Base-by-base conservation (phyloP, 2,113 vertebrate genomes). In the Morone saxatilis region DNA sequence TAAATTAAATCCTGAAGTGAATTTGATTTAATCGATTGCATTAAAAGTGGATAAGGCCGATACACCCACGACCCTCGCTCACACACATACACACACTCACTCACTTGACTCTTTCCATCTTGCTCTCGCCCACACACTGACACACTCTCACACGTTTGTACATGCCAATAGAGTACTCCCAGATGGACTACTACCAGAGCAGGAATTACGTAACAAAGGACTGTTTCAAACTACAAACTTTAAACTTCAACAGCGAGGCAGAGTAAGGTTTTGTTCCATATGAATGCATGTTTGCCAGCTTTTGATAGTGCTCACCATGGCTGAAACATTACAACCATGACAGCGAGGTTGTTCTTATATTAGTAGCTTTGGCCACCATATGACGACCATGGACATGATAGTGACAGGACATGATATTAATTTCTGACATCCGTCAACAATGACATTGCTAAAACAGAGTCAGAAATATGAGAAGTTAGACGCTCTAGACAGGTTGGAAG, bases 151-250 rank as follows among this genome's bases (percentile, higher is more conserved):
- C 88, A 86, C 82, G 84, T 75, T 86, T 72, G 84, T 80, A 85
- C 61, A 75, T 89, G 88, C 91, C 91, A 92, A 63, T 60, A 77
- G 88, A 92, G 84, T 89, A 87, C 85, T 93, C 90, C 86, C 92
- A 93, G 93, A 94, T 94, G 92, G 92, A 90, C 79, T 83, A 91
- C 86, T 83, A 91, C 85, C 91, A 93, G 90, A 88, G 80, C 66
- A 83, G 78, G 69, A 59, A 84, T 94, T 93, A 91, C 62, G 78
- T 91, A 94, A 94, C 88, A 83, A 67, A 81, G 67, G 61, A 81
- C 81, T 84, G 81, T 84, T 92, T 88, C 75, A 83, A 86, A 87
- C 76, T 47, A 36, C 62, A 85, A 87, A 91, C 78, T 84, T 83
- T 36, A 47, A 80, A 83, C 57, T 77, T 57, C 2, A 80, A 75